These are phyloP conservation scores for Lates calcarifer DNA, from an alignment of 2,113 vertebrate species.

Conservation along the genomic window DNA sequence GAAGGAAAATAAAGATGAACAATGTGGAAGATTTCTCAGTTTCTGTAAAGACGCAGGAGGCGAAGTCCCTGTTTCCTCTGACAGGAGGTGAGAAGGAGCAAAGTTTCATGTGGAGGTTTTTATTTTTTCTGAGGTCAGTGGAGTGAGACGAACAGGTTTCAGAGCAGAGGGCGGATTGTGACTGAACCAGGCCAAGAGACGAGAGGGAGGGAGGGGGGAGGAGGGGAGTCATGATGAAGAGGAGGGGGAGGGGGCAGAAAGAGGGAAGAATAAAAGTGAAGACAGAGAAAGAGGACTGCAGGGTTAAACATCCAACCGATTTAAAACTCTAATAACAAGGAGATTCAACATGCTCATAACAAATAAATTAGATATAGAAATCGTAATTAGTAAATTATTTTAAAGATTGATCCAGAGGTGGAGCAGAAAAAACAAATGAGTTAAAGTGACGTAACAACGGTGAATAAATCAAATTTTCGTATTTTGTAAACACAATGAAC, in stretches of 20 bases:
- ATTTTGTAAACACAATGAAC: no score
- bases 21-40: not conserved
- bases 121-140: conserved; percentile 10
- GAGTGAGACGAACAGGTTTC: conserved; percentile 47
- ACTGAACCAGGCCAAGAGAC: conserved; percentile 38
- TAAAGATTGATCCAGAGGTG: no score
- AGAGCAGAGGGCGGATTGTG: conserved; percentile 27
- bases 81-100: not conserved
- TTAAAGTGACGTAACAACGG: no score
- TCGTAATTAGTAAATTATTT: no score
- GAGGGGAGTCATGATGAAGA: not conserved
- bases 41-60: not conserved
- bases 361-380: no score
- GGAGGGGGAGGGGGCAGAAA: not conserved
- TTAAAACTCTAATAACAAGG: no score
- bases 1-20: no score
- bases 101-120: conserved; percentile 22
- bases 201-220: not conserved
- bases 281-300: not conserved
- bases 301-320: no score
- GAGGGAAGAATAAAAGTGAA: not conserved
- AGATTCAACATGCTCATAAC: no score
- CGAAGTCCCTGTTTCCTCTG: not conserved
- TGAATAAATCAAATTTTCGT: no score
- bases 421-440: no score